Conservation (phyloP, 2,888 invertebrate species). For the Erynnis tages region DNA sequence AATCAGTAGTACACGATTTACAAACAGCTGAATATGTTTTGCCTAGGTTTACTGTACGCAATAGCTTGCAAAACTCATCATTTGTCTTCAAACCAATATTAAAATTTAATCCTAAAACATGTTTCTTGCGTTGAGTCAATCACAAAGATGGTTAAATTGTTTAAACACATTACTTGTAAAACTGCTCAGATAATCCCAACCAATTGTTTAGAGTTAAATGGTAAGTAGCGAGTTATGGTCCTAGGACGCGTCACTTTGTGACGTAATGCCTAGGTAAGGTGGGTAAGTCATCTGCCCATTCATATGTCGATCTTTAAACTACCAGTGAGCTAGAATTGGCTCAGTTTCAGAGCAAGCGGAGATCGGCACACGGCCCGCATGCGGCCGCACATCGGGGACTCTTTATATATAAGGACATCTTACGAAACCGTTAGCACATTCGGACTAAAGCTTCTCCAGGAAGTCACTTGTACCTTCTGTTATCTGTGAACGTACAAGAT, state of each 20-base stretch:
- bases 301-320: constrained; percentile 58
- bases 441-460: constrained; percentile 71
- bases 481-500: constrained; percentile 52
- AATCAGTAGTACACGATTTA: constrained; percentile 1
- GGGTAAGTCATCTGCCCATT: constrained; percentile 56
- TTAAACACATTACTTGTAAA: constrained; percentile 32
- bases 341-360: constrained; percentile 64
- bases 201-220: constrained; percentile 8
- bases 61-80: constrained; percentile 33
- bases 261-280: constrained; percentile 50
- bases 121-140: constrained; percentile 21
- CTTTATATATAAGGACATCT: constrained; percentile 75
- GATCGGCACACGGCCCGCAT: constrained; percentile 49
- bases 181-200: constrained; percentile 30
- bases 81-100: constrained; percentile 25
- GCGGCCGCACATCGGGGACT: constrained; percentile 54
- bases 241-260: constrained; percentile 41
- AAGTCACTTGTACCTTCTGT: constrained; percentile 67
- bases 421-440: constrained; percentile 77
- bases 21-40: constrained; percentile 8
- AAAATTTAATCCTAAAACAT: constrained; percentile 13
- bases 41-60: constrained; percentile 26
- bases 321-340: constrained; percentile 64
- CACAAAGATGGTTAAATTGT: constrained; percentile 23
- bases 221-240: constrained; percentile 7